A percentile compares a stretch with the other conserved stretches of the same genome.
These are phyloP conservation scores for Porites lutea DNA, from an alignment of 64 coral and sea anemone genomes.

Conservation along the genomic window DNA sequence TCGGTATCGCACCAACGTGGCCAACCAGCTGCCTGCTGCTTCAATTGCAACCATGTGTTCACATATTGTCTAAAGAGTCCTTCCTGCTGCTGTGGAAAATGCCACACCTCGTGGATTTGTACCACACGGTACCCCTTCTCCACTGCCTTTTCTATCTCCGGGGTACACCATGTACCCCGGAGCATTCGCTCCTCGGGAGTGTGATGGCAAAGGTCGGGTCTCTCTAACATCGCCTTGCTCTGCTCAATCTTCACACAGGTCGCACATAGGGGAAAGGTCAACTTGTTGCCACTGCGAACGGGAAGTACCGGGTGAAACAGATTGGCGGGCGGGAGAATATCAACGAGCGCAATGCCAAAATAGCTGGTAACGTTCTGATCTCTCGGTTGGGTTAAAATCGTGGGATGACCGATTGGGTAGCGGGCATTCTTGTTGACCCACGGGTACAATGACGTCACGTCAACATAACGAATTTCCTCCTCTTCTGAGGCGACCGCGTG, in stretches of 20 bases:
- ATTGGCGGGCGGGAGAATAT: slow-evolving; percentile 2
- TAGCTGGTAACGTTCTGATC: not conserved
- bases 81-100: not conserved
- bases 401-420: not conserved
- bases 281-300: not conserved
- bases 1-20: slow-evolving; percentile 13
- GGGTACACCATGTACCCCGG: not conserved
- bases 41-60: slow-evolving; percentile 28
- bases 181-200: not conserved
- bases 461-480: slow-evolving; percentile 27
- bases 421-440: not conserved
- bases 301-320: slow-evolving; percentile 56
- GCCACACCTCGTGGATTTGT: slow-evolving; percentile 34
- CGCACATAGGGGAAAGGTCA: slow-evolving; percentile 25
- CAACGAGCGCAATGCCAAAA: slow-evolving; percentile 43
- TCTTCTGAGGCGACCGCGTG: not conserved
- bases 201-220: not conserved
- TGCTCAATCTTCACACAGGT: not conserved
- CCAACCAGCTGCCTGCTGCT: slow-evolving; percentile 39
- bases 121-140: slow-evolving; percentile 31
- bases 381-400: not conserved
- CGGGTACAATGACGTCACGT: slow-evolving; percentile 42
- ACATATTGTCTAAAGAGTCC: slow-evolving; percentile 25
- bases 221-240: not conserved
- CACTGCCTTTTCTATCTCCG: slow-evolving; percentile 21